A percentile compares a stretch with the other conserved stretches of the same genome.
These are phyloP conservation scores for Anoura caudifer DNA, from an alignment of 2,113 vertebrate species.

Conservation along the genomic window DNA sequence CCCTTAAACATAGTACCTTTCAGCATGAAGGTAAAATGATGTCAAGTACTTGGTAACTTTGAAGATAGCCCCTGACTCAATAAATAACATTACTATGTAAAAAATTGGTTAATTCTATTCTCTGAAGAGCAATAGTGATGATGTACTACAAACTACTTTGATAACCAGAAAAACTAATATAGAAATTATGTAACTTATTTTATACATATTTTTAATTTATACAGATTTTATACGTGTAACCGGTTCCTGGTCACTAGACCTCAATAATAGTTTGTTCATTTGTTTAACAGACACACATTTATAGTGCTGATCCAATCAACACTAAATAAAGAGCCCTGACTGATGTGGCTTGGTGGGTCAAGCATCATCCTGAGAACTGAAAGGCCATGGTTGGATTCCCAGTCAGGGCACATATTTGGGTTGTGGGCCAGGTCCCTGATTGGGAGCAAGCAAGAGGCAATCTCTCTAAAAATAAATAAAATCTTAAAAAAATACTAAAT, in stretches of 20 bases:
- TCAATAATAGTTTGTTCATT: background rate
- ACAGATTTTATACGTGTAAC: background rate
- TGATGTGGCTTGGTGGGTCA: too few species aligned
- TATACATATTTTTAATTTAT: background rate
- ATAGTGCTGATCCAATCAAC: background rate
- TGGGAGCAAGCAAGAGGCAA: too few species aligned
- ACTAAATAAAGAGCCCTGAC: background rate
- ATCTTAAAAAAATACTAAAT: background rate
- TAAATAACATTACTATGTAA: background rate
- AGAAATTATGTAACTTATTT: background rate
- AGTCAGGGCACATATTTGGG: too few species aligned
- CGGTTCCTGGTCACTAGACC: background rate
- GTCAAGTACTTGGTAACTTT: background rate
- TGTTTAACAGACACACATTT: background rate
- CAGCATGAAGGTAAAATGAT: background rate
- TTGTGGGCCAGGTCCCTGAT: too few species aligned
- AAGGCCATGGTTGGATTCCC: too few species aligned
- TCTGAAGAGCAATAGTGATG: background rate
- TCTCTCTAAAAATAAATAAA: too few species aligned
- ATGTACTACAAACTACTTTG: background rate
- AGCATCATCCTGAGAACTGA: too few species aligned
- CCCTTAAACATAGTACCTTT: background rate
- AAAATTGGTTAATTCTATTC: background rate
- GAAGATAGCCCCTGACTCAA: background rate
- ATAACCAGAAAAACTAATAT: background rate